Evolutionary conservation across 2,113 vertebrate genomes (phyloP).

Genomic region (Pao palembangensis): DNA sequence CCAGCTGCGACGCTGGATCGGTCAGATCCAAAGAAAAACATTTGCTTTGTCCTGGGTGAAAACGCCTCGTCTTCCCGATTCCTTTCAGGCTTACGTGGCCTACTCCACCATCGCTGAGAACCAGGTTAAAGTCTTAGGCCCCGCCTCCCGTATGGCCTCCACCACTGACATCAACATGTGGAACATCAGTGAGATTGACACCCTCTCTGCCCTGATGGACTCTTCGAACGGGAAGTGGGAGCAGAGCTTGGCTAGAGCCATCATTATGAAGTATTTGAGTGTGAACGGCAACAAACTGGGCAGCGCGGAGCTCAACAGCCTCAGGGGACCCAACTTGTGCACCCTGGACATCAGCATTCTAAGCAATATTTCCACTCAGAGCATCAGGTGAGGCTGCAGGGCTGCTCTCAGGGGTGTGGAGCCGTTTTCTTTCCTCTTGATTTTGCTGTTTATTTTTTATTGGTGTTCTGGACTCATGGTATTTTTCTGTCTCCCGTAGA

Average conservation of each 20-base stretch:
- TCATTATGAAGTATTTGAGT: slow-evolving; percentile 55
- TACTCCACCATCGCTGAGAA: slow-evolving; percentile 48
- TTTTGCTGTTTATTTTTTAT: no score
- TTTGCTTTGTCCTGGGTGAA: no score
- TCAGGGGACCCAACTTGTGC: slow-evolving; percentile 74
- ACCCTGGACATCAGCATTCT: slow-evolving; percentile 56
- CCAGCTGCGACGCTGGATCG: not conserved
- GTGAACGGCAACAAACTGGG: slow-evolving; percentile 62
- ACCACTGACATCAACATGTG: slow-evolving; percentile 55
- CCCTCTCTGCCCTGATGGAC: slow-evolving; percentile 64
- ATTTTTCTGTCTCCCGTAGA: slow-evolving; percentile 56
- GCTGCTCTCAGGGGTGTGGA: not conserved
- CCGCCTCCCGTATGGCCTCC: slow-evolving; percentile 58
- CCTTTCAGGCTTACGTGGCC: slow-evolving; percentile 53
- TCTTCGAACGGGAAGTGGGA: slow-evolving; percentile 55
- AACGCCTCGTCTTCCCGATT: no score
- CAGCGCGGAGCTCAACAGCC: slow-evolving; percentile 49
- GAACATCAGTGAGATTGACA: slow-evolving; percentile 68
- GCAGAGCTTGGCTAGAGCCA: slow-evolving; percentile 37
- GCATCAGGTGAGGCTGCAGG: slow-evolving; percentile 71
- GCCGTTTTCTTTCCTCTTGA: no score
- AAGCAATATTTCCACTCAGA: slow-evolving; percentile 38
- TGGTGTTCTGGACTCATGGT: no score
- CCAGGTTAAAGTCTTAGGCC: slow-evolving; percentile 60
- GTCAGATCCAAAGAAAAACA: not conserved